Evolutionary conservation across 2,888 invertebrate species (phyloP), one percentile per base, ranked within the genome.

Genomic region (Acrocera orbiculus): DNA sequence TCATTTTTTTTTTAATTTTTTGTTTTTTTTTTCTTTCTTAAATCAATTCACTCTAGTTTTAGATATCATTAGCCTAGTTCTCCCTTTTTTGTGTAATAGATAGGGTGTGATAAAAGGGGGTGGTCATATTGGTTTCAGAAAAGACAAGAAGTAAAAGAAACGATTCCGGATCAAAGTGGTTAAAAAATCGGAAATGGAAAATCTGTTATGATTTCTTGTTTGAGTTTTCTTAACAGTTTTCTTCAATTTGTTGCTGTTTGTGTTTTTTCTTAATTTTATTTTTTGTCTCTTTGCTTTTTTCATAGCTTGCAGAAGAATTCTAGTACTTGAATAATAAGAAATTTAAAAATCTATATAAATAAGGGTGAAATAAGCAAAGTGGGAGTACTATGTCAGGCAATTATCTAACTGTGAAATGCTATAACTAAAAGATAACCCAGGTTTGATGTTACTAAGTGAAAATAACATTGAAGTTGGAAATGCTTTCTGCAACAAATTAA

Each of bases 1-100:
- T n/a, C n/a, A n/a, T n/a, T n/a, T n/a, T n/a, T n/a, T n/a, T n/a
- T n/a, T n/a, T n/a, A n/a, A n/a, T n/a, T n/a, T n/a, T n/a, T n/a
- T n/a, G n/a, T n/a, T n/a, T n/a, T n/a, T n/a, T n/a, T n/a, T n/a
- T n/a, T n/a, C n/a, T 44, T 44, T 44, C 40, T 44, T 35, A 40
- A 43, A 43, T 42, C 42, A 43, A 43, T 43, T 43, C 40, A 41
- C 42, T 40, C 34, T 38, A 38, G n/a, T 8, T 40, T 39, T 30
- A 27, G 32, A 34, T 36, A 36, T 36, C 35, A 35, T 37, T 33
- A 28, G 34, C 29, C 22, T 26, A 10, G 16, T 29, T 29, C 20
- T 19, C 13, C 23, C 11, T 13, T 23, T 13, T 23, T 31, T 31
- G 13, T 10, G 20, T 10, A 9, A 22, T 3, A 22, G 15, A 34